phyloP scores from a whole-genome alignment of 2,888 invertebrate genomes.

The Nomada ferruginata region DNA sequence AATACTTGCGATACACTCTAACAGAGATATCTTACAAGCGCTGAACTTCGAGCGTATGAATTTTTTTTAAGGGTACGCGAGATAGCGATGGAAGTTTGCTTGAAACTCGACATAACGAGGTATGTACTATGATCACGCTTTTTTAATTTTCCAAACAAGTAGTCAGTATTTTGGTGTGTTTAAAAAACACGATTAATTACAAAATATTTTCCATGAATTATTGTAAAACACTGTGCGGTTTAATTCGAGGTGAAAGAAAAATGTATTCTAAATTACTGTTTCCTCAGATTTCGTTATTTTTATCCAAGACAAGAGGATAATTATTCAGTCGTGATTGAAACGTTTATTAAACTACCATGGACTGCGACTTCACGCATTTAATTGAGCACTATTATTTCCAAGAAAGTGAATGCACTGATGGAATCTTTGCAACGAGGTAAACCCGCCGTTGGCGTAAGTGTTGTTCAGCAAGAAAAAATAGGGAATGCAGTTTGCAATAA shows the following conservation, averaged over 20 bases:
- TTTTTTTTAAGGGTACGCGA: background rate
- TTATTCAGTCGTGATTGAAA: background rate
- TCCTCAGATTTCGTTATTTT: too few species aligned
- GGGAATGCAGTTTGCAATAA: background rate
- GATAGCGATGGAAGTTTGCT: background rate
- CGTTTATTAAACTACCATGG: background rate
- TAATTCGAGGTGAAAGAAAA: too few species aligned
- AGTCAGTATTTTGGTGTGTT: too few species aligned
- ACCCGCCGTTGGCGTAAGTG: background rate
- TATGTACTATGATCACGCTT: too few species aligned
- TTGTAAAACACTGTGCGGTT: too few species aligned
- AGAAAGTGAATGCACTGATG: background rate
- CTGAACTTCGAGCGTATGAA: background rate
- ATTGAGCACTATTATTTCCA: constrained; percentile 8
- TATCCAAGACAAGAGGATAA: too few species aligned
- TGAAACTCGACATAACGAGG: too few species aligned
- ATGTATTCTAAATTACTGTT: too few species aligned
- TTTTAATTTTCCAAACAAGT: too few species aligned
- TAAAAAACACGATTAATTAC: too few species aligned
- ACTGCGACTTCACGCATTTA: background rate
- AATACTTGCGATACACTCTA: constrained; percentile 12
- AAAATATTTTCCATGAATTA: too few species aligned
- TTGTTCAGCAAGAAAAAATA: background rate
- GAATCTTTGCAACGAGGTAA: background rate
- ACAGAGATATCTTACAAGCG: background rate